A percentile compares a stretch with the other conserved stretches of the same genome.
phyloP scores from a whole-genome alignment of 1,140 invertebrate species.

The Drosophila saltans region DNA sequence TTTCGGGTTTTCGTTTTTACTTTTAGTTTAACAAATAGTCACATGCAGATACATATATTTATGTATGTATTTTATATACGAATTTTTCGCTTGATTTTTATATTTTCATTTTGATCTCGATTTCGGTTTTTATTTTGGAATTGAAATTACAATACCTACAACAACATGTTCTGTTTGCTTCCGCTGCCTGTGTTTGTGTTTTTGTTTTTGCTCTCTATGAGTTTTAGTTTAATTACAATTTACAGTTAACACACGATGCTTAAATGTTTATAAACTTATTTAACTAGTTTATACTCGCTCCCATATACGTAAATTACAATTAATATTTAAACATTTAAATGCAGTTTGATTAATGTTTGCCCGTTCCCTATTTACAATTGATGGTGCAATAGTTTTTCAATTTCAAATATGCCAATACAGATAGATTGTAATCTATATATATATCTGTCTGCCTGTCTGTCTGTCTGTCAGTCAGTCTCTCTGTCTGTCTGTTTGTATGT shows the following conservation, averaged over 20 bases:
- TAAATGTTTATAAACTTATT: slow-evolving; percentile 36
- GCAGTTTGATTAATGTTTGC: slow-evolving; percentile 76
- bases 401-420: slow-evolving; percentile 15
- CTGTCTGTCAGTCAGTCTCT: slow-evolving; percentile 4
- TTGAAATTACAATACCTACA: slow-evolving; percentile 15
- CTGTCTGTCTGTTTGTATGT: background rate
- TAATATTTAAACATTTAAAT: slow-evolving; percentile 74
- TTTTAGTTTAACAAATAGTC: slow-evolving; percentile 12
- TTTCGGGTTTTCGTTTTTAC: background rate
- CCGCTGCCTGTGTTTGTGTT: background rate
- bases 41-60: background rate
- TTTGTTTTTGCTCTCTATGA: slow-evolving; percentile 41
- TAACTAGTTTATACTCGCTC: slow-evolving; percentile 41
- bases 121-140: slow-evolving; percentile 16
- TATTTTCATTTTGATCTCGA: no score
- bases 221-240: slow-evolving; percentile 68
- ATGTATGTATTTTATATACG: slow-evolving; percentile 2
- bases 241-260: slow-evolving; percentile 34
- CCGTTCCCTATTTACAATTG: slow-evolving; percentile 69
- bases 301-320: slow-evolving; percentile 65
- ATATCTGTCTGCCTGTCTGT: slow-evolving; percentile 19
- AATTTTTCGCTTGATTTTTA: background rate
- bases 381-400: slow-evolving; percentile 54
- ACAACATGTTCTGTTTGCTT: slow-evolving; percentile 1
- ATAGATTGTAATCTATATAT: background rate